Base-by-base conservation (phyloP, 1,140 invertebrate species). In the Aphelinus atriplicis region DNA sequence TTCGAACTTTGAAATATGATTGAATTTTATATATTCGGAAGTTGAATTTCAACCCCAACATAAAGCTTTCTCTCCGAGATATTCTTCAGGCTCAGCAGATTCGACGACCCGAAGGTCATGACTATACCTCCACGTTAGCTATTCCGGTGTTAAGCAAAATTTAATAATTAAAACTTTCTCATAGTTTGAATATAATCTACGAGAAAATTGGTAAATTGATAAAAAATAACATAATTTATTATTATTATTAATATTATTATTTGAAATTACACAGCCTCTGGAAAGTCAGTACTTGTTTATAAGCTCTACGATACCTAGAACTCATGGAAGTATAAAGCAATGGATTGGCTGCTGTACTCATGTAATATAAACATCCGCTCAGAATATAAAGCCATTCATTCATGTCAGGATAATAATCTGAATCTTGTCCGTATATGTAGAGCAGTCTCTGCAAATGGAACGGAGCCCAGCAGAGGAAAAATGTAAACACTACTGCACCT, bases 381-480 rank as follows among this genome's bases (percentile, higher is more conserved):
- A 94, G 89, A 66, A 94, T 92, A 85, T 95, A 96, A 53, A 97
- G 89, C 88, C 92, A 92, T 81, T 94, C 92, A 84, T 95, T 95
- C 68, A 94, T 88, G 73, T 91, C 89, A 48, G 90, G 83, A 85
- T 91, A 94, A 82, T 91, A 87, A 7, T 87, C 85, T 58, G 88
- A 88, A 46, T 91, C 84, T 69, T 89, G 88, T 50, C 89, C 92
- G 83, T 95, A 93, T 43, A 94, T 89, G 80, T 92, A 93, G 79
- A 95, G 90, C 64, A 97, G 85, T 2, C 95, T 89, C 85, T 99
- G 98, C 50, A 94, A 91, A 85, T 99, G 97, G 89, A 98, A 99
- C 26, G 97, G 97, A 1, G 96, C 95, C 96, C 97, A 99, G 88
- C 96, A 98, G 1, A 98, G 86, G 88, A 98, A 98, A 88, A 99